Evolutionary conservation across 2,113 vertebrate genomes (phyloP).

Genomic region (Perognathus longimembris): DNA sequence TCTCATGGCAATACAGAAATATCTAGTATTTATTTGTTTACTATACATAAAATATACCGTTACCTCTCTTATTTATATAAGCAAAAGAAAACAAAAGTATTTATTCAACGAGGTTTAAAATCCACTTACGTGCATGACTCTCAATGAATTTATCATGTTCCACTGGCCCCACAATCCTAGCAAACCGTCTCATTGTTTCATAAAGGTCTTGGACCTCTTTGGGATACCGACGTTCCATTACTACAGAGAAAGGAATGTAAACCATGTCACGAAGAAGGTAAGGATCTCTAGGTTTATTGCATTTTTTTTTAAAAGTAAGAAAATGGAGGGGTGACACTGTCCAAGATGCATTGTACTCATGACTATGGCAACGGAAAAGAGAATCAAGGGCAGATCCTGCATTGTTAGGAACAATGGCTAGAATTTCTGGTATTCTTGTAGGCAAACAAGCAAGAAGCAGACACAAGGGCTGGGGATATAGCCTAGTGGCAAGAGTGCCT

Average conservation of each 20-base stretch:
- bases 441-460: constrained; percentile 23
- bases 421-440: constrained; percentile 36
- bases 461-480: too few species aligned
- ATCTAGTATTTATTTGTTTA: background rate
- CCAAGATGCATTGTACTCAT: background rate
- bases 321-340: background rate
- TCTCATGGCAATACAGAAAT: constrained; percentile 39
- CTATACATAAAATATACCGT: constrained; percentile 39
- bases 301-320: constrained; percentile 1
- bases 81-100: background rate
- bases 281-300: background rate
- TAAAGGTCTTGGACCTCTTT: constrained; percentile 98
- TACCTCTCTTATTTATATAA: background rate
- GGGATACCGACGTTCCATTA: constrained; percentile 96
- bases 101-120: background rate
- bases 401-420: constrained; percentile 8
- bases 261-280: background rate
- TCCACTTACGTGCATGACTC: constrained; percentile 94
- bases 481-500: too few species aligned
- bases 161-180: constrained; percentile 93
- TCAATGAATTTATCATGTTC: constrained; percentile 99
- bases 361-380: background rate
- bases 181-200: constrained; percentile 95
- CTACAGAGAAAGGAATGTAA: constrained; percentile 83
- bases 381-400: background rate